Evolutionary conservation across 2,797 vertebrate species (phyloP), one percentile per base, ranked within the genome.

Genomic region (Sebastiscus tertius): DNA sequence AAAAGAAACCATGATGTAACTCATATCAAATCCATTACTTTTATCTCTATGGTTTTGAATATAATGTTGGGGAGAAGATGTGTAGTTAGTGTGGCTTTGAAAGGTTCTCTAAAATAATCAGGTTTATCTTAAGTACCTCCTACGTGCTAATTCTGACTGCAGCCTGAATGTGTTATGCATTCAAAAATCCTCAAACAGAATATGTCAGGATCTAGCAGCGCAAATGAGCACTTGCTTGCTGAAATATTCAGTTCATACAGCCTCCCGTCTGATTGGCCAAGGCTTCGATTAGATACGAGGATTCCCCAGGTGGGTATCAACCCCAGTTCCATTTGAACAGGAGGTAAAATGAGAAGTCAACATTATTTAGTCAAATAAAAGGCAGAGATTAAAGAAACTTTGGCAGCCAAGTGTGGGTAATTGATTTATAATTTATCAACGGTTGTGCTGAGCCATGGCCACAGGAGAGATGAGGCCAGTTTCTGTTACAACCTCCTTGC

Each of bases 371-470:
- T 93, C 81, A 92, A 94, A 95, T 92, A 94, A 95, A 95, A 94
- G 88, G 77, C 70, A 86, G 72, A 90, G 91, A 95, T 94, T 95
- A 94, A 93, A 93, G 92, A 92, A 92, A 91, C 75, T 79, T 92
- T 93, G 93, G 89, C 91, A 89, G 93, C 80, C 70, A 78, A 90
- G 86, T 88, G 79, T 61, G 74, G 79, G 88, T 93, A 94, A 95
- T 94, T 94, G 94, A 96, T 95, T 94, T 95, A 94, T 93, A 94
- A 95, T 94, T 93, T 87, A 95, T 93, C 88, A 91, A 81, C 61
- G 26, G 58, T 86, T 89, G 89, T 88, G 82, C 86, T 85, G 87
- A 90, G 91, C 79, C 56, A 87, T n/a, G 73, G 86, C 88, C 90
- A 83, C 80, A 3, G 7, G 91, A 93, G 91, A 94, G 72, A 84